Conservation (phyloP, 2,113 vertebrate species). For the Antigone vipio region DNA sequence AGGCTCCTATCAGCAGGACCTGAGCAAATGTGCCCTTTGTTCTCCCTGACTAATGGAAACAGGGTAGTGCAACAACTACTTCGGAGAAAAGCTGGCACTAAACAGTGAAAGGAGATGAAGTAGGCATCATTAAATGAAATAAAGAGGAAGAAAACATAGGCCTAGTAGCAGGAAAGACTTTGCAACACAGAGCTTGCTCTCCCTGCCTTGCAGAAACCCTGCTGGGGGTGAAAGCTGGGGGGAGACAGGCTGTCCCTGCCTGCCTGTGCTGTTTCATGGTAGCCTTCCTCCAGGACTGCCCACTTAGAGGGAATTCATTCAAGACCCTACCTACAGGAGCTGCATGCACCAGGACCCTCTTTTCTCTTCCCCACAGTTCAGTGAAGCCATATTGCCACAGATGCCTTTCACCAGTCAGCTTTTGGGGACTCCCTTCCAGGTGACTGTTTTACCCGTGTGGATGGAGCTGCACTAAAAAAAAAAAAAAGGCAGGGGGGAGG, state of each 20-base stretch:
- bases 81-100: neutral
- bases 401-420: neutral
- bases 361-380: neutral
- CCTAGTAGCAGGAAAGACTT: neutral
- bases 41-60: neutral
- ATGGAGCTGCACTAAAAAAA: neutral
- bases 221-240: neutral
- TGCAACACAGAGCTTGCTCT: neutral
- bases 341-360: neutral
- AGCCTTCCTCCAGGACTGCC: neutral
- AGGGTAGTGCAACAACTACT: neutral
- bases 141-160: neutral
- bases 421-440: neutral
- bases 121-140: neutral
- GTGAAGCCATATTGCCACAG: neutral
- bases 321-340: neutral
- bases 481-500: too few species aligned
- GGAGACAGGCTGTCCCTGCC: neutral
- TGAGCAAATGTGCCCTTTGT: neutral
- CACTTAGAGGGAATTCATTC: neutral
- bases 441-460: neutral
- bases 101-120: neutral
- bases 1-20: neutral
- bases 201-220: neutral
- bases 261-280: neutral